phyloP scores from a whole-genome alignment of 2,113 vertebrate genomes.

The Marmota monax region DNA sequence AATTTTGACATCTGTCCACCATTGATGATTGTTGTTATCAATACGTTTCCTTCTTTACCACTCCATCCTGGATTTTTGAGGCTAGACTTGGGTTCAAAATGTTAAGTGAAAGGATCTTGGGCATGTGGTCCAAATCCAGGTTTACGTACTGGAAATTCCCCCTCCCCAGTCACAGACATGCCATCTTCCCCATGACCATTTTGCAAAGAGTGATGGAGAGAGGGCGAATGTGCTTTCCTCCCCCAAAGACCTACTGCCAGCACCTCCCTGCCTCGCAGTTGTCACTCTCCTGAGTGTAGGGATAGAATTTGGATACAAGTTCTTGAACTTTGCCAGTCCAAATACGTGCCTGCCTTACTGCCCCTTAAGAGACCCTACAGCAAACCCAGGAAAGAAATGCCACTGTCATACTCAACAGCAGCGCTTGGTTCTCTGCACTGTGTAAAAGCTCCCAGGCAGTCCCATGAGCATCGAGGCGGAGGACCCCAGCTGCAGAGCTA shows the following conservation, averaged over 20 bases:
- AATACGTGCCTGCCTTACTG: accelerated
- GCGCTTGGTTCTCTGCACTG: background rate
- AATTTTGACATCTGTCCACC: background rate
- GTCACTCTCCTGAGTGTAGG: background rate
- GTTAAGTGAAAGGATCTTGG: background rate
- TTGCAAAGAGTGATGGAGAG: background rate
- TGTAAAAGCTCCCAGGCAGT: background rate
- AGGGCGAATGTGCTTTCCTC: accelerated
- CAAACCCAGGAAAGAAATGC: background rate
- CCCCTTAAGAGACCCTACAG: background rate
- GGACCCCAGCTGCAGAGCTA: no score
- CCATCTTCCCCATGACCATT: background rate
- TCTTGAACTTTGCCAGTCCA: slow-evolving; percentile 35
- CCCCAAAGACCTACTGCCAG: background rate
- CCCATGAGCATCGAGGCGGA: background rate
- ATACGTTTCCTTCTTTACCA: accelerated
- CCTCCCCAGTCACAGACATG: background rate
- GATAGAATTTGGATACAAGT: background rate
- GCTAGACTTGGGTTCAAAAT: background rate
- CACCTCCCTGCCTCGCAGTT: background rate
- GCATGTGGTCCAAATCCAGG: background rate
- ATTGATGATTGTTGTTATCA: accelerated
- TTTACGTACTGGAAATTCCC: background rate
- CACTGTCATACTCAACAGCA: accelerated
- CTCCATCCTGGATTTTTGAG: background rate